Evolutionary conservation across 2,797 vertebrate species (phyloP), one percentile per base, ranked within the genome.

Genomic region (Hafferia zeledoni): DNA sequence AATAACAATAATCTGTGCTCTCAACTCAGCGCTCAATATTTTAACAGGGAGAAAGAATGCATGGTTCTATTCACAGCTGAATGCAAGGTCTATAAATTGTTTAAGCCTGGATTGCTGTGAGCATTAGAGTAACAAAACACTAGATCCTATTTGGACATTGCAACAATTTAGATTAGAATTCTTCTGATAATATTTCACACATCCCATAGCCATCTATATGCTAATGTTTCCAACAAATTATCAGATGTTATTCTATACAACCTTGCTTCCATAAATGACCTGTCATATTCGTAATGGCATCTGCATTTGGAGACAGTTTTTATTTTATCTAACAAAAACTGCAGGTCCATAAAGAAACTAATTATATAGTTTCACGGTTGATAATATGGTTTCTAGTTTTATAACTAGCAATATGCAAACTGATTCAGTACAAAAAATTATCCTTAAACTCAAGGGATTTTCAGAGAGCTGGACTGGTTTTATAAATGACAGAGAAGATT

Each of bases 201-300:
- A 96, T 95, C 84, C 94, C 81, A 75, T 91, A 96, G 78, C 95
- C 87, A 98, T 98, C 96, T 98, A 97, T 98, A 98, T 98, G 97
- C 96, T 98, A 98, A 98, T 98, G 92, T 96, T 97, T 93, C 94
- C 76, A 96, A 93, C 92, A 97, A 97, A 97, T 98, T 98, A 97
- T 97, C 94, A 96, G 94, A 97, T 96, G 92, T 95, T 97, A 95
- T 97, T 97, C 89, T 92, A 96, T 37, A 84, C 88, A 97, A 96
- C 86, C 63, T 95, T 97, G 96, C 96, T 92, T 68, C 87, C 92
- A 90, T 95, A 97, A 98, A 97, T 97, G 97, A 97, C 94, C 96
- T 97, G 95, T 96, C 97, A 95, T 97, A 94, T 96, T 96, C 61
- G 44, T 97, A 98, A 98, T 91, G 64, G 82, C 80, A 65, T 97